phyloP scores from a whole-genome alignment of 2,888 invertebrate species.

The Agriotes lineatus region DNA sequence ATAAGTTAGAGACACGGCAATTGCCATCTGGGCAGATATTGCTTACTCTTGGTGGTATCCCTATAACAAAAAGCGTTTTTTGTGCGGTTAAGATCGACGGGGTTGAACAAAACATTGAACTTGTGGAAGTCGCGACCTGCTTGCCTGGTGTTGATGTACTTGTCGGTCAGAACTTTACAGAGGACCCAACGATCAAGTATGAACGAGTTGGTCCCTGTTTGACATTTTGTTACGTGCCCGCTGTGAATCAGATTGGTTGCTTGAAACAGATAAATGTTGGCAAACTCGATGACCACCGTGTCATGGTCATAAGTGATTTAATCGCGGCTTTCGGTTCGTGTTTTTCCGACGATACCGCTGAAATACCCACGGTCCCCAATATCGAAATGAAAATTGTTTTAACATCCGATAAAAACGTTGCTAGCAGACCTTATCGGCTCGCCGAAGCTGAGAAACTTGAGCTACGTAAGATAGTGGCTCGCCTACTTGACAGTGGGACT shows the following conservation, averaged over 20 bases:
- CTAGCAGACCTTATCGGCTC: not conserved
- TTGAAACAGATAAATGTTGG: not conserved
- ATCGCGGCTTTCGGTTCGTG: not conserved
- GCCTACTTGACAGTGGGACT: not conserved
- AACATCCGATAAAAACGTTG: not conserved
- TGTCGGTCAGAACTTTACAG: conserved; percentile 4
- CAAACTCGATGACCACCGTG: not conserved
- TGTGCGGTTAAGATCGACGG: not conserved
- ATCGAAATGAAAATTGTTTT: not conserved
- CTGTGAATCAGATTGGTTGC: not conserved
- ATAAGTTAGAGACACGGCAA: not conserved
- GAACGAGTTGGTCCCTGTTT: not conserved
- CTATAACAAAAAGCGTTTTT: not conserved
- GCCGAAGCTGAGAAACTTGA: not conserved
- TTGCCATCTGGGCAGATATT: not conserved
- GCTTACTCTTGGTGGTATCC: not conserved
- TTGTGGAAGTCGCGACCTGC: not conserved
- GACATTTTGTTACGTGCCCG: not conserved
- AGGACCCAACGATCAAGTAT: not conserved
- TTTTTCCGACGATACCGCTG: not conserved
- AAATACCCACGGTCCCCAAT: not conserved
- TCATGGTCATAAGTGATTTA: not conserved
- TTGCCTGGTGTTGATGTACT: not conserved
- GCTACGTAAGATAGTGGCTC: not conserved
- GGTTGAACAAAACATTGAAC: not conserved